Percentiles rank a stretch among this genome's conserved stretches.
Evolutionary conservation across 2,888 invertebrate genomes (phyloP).

Genomic region (Heliconius aoede): DNA sequence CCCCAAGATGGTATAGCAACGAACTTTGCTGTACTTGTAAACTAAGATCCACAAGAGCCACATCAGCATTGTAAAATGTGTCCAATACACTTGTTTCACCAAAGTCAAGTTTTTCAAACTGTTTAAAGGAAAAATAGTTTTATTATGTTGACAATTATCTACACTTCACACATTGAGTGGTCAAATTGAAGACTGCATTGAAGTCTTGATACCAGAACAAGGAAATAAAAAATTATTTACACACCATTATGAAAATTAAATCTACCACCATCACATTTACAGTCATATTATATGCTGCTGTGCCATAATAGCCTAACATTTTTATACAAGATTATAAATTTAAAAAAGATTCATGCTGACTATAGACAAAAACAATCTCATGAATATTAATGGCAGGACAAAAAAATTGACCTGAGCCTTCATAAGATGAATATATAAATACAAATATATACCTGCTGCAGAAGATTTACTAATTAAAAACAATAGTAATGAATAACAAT

Average conservation of each 20-base stretch:
- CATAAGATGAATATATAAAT: too few species aligned
- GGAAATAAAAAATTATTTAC: too few species aligned
- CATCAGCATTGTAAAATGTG: constrained; percentile 99
- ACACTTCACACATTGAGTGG: too few species aligned
- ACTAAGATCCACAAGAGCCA: constrained; percentile 97
- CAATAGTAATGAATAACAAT: background rate
- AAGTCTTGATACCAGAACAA: too few species aligned
- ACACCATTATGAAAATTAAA: too few species aligned
- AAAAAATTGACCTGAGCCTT: too few species aligned
- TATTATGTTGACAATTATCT: background rate
- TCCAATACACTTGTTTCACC: constrained; percentile 98
- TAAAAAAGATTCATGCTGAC: background rate
- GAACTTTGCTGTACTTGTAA: constrained; percentile 96
- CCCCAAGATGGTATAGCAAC: constrained; percentile 97
- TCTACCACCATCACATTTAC: too few species aligned
- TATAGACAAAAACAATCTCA: background rate
- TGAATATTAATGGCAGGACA: background rate
- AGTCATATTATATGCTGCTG: too few species aligned
- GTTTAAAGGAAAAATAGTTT: constrained; percentile 45
- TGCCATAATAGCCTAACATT: too few species aligned
- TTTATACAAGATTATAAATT: background rate
- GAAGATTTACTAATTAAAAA: background rate
- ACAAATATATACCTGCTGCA: too few species aligned
- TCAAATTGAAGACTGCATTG: too few species aligned
- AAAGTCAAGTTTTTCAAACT: constrained; percentile 99